Evolutionary conservation across 2,797 vertebrate species (phyloP).

Genomic region (Malacoraja senta): DNA sequence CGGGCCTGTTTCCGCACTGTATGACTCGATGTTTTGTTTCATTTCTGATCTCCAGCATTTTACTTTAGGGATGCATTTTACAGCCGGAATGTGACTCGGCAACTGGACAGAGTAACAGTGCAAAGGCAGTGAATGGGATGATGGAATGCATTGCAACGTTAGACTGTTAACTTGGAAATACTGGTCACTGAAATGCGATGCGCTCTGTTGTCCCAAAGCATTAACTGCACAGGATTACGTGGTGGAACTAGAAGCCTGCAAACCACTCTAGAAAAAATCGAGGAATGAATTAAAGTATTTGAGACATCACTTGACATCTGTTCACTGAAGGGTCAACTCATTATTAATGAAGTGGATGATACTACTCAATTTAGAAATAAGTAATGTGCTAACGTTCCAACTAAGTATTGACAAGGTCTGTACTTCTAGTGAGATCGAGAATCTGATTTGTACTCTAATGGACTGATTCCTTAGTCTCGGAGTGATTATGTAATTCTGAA

Average conservation of each 20-base stretch:
- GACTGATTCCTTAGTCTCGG: background rate
- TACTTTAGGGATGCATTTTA: background rate
- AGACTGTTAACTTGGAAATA: background rate
- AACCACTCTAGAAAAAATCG: background rate
- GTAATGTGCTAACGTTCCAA: background rate
- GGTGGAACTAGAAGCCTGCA: background rate
- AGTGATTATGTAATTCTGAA: background rate
- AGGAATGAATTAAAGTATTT: background rate
- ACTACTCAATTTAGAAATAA: background rate
- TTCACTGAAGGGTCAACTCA: background rate
- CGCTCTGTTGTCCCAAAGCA: background rate
- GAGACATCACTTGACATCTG: background rate
- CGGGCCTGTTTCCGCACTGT: too few species aligned
- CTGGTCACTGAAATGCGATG: background rate
- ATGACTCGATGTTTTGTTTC: too few species aligned
- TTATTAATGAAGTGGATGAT: too few species aligned
- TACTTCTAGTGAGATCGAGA: background rate
- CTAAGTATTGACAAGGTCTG: background rate
- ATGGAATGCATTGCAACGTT: background rate
- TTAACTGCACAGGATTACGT: background rate
- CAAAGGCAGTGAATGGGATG: background rate
- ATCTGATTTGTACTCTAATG: background rate
- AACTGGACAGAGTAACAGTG: background rate
- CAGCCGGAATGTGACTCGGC: background rate
- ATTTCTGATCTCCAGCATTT: too few species aligned